A percentile compares a stretch with the other conserved stretches of the same genome.
Evolutionary conservation across 2,113 vertebrate genomes (phyloP).

Genomic region (Otolemur garnettii): DNA sequence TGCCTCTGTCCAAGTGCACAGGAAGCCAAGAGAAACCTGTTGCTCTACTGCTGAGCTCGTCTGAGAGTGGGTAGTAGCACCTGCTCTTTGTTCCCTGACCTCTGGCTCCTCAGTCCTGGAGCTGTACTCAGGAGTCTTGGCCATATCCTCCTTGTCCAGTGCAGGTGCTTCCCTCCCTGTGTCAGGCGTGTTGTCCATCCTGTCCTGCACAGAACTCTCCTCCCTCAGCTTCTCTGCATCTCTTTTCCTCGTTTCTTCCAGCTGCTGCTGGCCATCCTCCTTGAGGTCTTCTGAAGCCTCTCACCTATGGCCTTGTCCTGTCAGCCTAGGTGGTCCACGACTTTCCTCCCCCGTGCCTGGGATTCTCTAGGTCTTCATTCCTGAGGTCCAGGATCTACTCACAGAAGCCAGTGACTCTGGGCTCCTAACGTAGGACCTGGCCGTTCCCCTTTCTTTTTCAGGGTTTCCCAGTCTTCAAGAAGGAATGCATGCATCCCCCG

Average conservation of each 20-base stretch:
- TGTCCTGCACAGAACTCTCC: background rate
- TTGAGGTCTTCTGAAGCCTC: background rate
- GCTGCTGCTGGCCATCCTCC: background rate
- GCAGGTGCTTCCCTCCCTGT: background rate
- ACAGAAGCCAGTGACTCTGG: background rate
- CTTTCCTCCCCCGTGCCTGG: too few species aligned
- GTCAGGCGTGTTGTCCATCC: background rate
- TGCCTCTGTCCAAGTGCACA: background rate
- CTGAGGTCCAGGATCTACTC: background rate
- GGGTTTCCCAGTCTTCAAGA: background rate
- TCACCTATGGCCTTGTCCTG: accelerated
- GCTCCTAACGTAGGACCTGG: background rate
- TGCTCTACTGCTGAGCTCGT: background rate
- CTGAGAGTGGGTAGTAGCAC: background rate
- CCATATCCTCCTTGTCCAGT: background rate
- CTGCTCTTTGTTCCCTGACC: background rate
- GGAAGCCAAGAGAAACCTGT: background rate
- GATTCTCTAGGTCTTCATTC: background rate
- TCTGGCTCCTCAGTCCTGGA: background rate
- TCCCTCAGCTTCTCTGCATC: background rate
- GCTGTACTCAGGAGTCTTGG: background rate
- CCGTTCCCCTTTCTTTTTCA: background rate
- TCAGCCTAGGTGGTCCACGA: too few species aligned
- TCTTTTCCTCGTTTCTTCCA: background rate
- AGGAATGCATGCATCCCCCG: accelerated